phyloP scores from a whole-genome alignment of 1,140 invertebrate species.

The Zaprionus kolodkinae region DNA sequence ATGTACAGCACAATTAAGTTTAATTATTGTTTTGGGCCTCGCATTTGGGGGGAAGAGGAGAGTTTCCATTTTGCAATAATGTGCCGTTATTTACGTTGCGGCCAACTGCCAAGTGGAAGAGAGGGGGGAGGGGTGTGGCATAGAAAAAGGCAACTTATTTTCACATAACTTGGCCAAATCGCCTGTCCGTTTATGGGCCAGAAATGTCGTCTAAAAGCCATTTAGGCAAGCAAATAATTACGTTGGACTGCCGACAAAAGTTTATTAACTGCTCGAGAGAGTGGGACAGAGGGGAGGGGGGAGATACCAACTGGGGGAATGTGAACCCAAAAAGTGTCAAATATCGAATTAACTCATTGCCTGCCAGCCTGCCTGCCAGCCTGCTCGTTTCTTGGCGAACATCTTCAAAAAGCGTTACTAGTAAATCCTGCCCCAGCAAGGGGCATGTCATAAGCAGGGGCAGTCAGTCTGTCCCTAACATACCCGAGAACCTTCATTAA shows the following conservation, averaged over 20 bases:
- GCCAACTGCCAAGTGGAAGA: slow-evolving; percentile 17
- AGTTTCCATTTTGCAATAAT: slow-evolving; percentile 59
- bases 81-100: slow-evolving; percentile 63
- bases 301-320: slow-evolving; percentile 60
- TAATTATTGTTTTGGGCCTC: slow-evolving; percentile 69
- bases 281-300: neutral
- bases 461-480: neutral
- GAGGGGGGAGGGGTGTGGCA: neutral
- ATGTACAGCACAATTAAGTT: slow-evolving; percentile 76
- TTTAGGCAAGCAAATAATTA: slow-evolving; percentile 81
- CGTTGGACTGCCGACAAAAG: slow-evolving; percentile 53
- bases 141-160: slow-evolving; percentile 69
- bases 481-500: slow-evolving; percentile 75
- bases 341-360: slow-evolving; percentile 82
- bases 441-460: slow-evolving; percentile 69
- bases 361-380: neutral
- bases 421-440: slow-evolving; percentile 72
- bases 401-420: slow-evolving; percentile 52
- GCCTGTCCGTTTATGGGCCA: slow-evolving; percentile 62
- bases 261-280: slow-evolving; percentile 69
- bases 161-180: slow-evolving; percentile 76
- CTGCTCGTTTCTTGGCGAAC: slow-evolving; percentile 16
- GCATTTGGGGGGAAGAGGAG: too few relatives aligned
- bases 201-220: slow-evolving; percentile 70
- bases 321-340: slow-evolving; percentile 75